A percentile compares a stretch with the other conserved stretches of the same genome.
Evolutionary conservation across 2,797 vertebrate genomes (phyloP).

Genomic region (Atherinosoma microstoma): DNA sequence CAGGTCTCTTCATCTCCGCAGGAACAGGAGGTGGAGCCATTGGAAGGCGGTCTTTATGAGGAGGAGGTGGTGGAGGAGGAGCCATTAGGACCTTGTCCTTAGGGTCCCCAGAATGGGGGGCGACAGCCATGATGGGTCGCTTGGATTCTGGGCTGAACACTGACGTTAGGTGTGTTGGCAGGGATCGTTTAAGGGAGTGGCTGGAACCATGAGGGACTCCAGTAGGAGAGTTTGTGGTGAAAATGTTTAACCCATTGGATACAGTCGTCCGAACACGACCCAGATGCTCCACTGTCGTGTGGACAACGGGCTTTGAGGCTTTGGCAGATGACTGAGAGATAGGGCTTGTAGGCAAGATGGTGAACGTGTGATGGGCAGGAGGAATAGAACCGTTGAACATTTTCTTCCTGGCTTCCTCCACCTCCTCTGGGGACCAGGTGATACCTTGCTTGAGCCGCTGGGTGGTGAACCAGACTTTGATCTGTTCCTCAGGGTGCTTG

Average conservation of each 20-base stretch:
- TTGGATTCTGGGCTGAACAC: constrained; percentile 86
- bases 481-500: constrained; percentile 95
- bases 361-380: constrained; percentile 89
- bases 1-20: constrained; percentile 73
- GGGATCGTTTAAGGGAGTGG: constrained; percentile 84
- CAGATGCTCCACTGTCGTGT: constrained; percentile 86
- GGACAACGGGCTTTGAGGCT: constrained; percentile 86
- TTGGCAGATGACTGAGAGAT: constrained; percentile 81
- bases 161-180: constrained; percentile 70
- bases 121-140: constrained; percentile 82
- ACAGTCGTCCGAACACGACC: constrained; percentile 82
- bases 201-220: constrained; percentile 13
- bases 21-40: constrained; percentile 74
- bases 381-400: constrained; percentile 98
- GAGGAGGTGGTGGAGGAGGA: constrained; percentile 76
- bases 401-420: constrained; percentile 98
- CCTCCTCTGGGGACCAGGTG: constrained; percentile 98
- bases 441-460: constrained; percentile 97
- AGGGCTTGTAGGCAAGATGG: constrained; percentile 82
- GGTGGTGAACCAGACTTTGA: constrained; percentile 96
- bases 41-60: constrained; percentile 72
- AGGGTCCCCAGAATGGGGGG: constrained; percentile 70
- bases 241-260: constrained; percentile 81
- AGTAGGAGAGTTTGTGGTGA: constrained; percentile 48
- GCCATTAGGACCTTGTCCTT: constrained; percentile 80